phyloP scores from a whole-genome alignment of 2,888 invertebrate species.

The Crepidodera aurea region DNA sequence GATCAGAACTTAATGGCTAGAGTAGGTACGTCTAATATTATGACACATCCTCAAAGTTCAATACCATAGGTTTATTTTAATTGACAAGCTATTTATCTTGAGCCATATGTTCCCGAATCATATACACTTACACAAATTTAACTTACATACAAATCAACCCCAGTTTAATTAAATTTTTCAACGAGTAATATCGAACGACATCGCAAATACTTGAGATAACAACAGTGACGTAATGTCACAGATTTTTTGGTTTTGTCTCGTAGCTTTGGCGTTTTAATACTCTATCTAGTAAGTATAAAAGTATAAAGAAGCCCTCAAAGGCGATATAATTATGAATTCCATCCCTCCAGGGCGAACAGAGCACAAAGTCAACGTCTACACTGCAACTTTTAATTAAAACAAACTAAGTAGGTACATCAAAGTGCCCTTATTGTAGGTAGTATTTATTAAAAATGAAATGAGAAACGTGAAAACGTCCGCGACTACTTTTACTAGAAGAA shows the following conservation, averaged over 20 bases:
- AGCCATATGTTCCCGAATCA: no score
- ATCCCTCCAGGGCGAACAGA: slow-evolving; percentile 53
- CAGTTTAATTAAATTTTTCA: no score
- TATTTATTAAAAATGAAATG: slow-evolving; percentile 58
- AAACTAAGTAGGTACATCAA: slow-evolving; percentile 58
- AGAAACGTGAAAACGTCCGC: slow-evolving; percentile 39
- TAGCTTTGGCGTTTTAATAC: slow-evolving; percentile 28
- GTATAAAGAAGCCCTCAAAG: slow-evolving; percentile 55
- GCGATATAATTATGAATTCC: slow-evolving; percentile 60
- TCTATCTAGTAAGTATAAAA: slow-evolving; percentile 43
- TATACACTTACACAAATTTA: no score
- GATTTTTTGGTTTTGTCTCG: slow-evolving; percentile 4
- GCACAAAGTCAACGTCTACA: slow-evolving; percentile 57
- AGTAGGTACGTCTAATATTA: no score
- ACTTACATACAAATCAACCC: no score
- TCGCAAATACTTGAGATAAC: no score
- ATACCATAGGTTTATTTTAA: no score
- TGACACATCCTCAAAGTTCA: no score
- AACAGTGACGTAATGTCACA: neutral
- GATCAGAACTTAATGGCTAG: no score
- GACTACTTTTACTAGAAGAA: slow-evolving; percentile 13
- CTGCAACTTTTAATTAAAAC: slow-evolving; percentile 62
- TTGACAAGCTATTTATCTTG: no score
- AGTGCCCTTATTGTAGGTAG: slow-evolving; percentile 55
- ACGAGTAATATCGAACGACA: no score